A percentile compares a stretch with the other conserved stretches of the same genome.
Conservation (phyloP, 2,888 invertebrate genomes). For the Cecidostiba fungosa region DNA sequence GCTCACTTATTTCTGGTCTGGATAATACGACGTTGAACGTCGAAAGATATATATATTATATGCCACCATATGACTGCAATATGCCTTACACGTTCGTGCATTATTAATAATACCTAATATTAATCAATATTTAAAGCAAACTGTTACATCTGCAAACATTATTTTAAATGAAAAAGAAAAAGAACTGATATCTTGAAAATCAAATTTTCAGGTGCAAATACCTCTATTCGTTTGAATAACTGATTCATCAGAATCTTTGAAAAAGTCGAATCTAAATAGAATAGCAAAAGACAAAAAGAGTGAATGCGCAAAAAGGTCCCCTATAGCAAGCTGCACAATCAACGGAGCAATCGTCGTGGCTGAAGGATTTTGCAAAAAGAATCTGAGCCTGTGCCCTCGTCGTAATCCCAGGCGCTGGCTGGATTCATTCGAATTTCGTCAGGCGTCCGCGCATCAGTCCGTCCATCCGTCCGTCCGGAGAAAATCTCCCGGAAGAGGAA, state of each 20-base stretch:
- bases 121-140: too few relatives aligned
- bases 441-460: conserved; percentile 13
- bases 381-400: background rate
- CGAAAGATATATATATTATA: background rate
- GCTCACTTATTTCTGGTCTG: background rate
- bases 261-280: background rate
- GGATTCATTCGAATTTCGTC: conserved; percentile 11
- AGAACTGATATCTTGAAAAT: background rate
- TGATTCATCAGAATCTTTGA: background rate
- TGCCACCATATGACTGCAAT: too few relatives aligned
- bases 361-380: conserved; percentile 9
- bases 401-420: background rate
- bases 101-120: too few relatives aligned
- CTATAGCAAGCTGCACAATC: conserved; percentile 5
- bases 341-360: conserved; percentile 11
- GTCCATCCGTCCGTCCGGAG: background rate
- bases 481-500: conserved; percentile 30
- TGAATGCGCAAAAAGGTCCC: background rate
- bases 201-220: background rate
- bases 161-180: too few relatives aligned
- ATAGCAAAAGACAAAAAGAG: background rate
- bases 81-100: too few relatives aligned
- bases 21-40: background rate
- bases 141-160: too few relatives aligned
- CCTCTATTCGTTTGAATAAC: background rate